Conservation (phyloP, 2,888 invertebrate genomes). For the Dasypogon diadema region DNA sequence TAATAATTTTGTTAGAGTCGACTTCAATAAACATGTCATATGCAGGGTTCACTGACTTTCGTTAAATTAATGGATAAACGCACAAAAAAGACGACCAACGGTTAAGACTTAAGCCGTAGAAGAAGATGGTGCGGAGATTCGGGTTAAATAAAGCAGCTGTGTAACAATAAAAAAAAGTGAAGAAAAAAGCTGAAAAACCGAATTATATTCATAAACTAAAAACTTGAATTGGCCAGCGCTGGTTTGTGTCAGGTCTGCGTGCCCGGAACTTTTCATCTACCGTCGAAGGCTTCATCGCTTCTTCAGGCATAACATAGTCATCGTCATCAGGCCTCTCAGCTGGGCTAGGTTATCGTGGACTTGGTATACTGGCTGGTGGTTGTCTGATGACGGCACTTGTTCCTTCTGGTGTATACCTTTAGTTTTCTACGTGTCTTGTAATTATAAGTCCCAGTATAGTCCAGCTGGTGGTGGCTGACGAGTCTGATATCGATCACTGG, state of each 20-base stretch:
- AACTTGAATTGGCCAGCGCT: conserved; percentile 9
- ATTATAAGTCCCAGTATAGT: conserved; percentile 22
- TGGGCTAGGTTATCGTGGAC: neutral
- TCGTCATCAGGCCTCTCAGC: neutral
- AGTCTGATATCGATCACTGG: conserved; percentile 18
- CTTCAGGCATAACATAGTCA: too few relatives aligned
- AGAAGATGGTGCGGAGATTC: neutral
- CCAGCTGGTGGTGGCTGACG: conserved; percentile 10
- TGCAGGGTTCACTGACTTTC: conserved; percentile 34
- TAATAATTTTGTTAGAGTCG: neutral
- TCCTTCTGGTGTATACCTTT: neutral
- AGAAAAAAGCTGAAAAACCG: neutral
- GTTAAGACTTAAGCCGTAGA: neutral
- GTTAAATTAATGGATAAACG: conserved; percentile 40
- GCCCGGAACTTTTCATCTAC: neutral
- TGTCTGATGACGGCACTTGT: neutral
- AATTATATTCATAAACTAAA: conserved; percentile 32
- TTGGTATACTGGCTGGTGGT: too few relatives aligned
- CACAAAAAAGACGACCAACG: neutral
- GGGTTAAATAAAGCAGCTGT: too few relatives aligned
- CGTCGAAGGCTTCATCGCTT: neutral
- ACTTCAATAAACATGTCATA: conserved; percentile 42
- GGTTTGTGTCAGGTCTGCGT: neutral
- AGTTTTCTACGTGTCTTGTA: neutral
- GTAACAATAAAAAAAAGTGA: too few relatives aligned